These are phyloP conservation scores for Drosophila longiperda DNA, from an alignment of 2,888 invertebrate species.

Conservation along the genomic window DNA sequence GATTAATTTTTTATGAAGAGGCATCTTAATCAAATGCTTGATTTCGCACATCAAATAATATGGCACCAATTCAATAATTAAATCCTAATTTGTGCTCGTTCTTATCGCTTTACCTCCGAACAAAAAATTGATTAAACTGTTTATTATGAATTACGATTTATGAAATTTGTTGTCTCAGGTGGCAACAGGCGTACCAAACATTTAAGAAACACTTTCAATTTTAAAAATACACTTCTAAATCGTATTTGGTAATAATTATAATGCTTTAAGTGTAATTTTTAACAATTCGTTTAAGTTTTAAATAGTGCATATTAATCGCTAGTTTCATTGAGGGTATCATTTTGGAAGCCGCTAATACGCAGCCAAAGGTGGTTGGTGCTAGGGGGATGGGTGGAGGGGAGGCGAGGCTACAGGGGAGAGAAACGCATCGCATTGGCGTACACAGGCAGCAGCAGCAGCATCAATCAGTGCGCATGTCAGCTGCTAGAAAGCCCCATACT, in stretches of 20 bases:
- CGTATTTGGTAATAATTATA: background rate
- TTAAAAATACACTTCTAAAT: background rate
- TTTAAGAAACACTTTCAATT: background rate
- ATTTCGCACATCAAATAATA: background rate
- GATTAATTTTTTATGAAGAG: background rate
- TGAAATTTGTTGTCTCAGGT: background rate
- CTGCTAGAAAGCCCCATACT: constrained; percentile 41
- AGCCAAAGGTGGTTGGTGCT: background rate
- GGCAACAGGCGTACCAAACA: background rate
- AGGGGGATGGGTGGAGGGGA: background rate
- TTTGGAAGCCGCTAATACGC: constrained; percentile 34
- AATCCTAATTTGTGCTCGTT: background rate
- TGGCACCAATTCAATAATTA: background rate
- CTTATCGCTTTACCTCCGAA: no score
- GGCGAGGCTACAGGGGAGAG: background rate
- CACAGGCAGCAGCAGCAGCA: constrained; percentile 33
- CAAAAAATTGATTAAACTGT: background rate
- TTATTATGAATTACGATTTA: background rate
- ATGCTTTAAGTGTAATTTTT: no score
- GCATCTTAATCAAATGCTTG: background rate
- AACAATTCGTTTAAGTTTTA: no score
- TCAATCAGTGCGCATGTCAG: constrained; percentile 66
- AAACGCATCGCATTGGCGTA: constrained; percentile 4
- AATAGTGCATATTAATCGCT: background rate
- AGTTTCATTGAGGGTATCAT: background rate